phyloP scores from a whole-genome alignment of 2,797 vertebrate genomes.

The Lacerta agilis region DNA sequence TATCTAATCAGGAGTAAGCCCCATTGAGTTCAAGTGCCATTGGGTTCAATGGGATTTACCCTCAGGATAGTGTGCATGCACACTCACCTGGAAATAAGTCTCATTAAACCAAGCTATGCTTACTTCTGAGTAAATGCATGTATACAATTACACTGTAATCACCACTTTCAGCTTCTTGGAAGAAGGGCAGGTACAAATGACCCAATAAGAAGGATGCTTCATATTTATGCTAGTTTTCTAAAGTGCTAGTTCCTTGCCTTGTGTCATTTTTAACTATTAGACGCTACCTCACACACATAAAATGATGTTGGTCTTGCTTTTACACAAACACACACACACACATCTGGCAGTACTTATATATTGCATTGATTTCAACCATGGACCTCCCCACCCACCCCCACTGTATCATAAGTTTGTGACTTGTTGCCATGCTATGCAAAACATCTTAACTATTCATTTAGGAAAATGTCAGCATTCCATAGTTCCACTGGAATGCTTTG shows the following conservation, averaged over 20 bases:
- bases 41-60: not conserved
- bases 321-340: too few species aligned
- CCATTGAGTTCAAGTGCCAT: too few species aligned
- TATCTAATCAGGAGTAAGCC: not conserved
- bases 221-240: not conserved
- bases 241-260: not conserved
- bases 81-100: too few species aligned
- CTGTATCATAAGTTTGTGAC: constrained; percentile 47
- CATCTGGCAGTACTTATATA: not conserved
- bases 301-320: not conserved
- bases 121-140: not conserved
- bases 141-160: too few species aligned
- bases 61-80: not conserved
- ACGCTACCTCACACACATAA: not conserved
- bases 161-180: too few species aligned
- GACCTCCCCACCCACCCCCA: not conserved
- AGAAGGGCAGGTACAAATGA: not conserved
- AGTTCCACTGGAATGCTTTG: constrained; percentile 26
- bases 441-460: constrained; percentile 43
- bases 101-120: not conserved
- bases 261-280: not conserved
- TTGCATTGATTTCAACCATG: constrained; percentile 44
- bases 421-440: constrained; percentile 16
- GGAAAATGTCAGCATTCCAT: constrained; percentile 22
- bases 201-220: not conserved